These are phyloP conservation scores for Heptranchias perlo DNA, from an alignment of 2,113 vertebrate genomes.

Conservation along the genomic window DNA sequence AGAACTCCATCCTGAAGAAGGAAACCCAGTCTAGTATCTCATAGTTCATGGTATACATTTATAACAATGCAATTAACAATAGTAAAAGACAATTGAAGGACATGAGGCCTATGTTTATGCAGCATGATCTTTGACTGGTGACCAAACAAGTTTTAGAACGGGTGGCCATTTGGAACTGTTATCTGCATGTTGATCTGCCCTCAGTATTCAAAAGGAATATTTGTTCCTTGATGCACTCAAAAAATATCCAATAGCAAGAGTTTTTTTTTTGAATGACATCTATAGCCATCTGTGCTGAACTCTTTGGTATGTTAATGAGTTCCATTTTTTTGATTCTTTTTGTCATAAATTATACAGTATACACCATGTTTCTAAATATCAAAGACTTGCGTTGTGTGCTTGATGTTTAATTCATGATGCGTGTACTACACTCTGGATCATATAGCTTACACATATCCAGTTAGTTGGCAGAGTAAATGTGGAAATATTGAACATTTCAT, in stretches of 20 bases:
- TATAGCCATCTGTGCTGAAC: constrained; percentile 22
- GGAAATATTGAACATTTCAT: not conserved
- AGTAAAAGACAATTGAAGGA: not conserved
- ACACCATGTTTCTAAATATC: constrained; percentile 28
- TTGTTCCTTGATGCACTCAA: not conserved
- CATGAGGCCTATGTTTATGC: no score
- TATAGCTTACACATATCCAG: not conserved
- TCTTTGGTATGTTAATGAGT: constrained; percentile 30
- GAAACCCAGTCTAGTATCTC: not conserved
- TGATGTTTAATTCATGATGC: constrained; percentile 35
- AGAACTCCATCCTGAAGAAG: not conserved
- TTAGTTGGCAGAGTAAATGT: not conserved
- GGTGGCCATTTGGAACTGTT: not conserved
- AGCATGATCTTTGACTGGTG: not conserved
- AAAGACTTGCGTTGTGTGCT: constrained; percentile 27
- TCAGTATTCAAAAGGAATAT: not conserved
- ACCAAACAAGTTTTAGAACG: not conserved
- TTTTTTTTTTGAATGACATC: not conserved
- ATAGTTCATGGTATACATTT: not conserved
- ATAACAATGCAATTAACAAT: not conserved
- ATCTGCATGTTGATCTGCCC: not conserved
- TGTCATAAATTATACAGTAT: constrained; percentile 30
- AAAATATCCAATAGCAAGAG: not conserved
- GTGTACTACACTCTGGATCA: not conserved
- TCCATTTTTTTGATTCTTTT: constrained; percentile 21